These are phyloP conservation scores for Lepidochitona cinerea DNA, from an alignment of 2,888 invertebrate species.

Conservation along the genomic window DNA sequence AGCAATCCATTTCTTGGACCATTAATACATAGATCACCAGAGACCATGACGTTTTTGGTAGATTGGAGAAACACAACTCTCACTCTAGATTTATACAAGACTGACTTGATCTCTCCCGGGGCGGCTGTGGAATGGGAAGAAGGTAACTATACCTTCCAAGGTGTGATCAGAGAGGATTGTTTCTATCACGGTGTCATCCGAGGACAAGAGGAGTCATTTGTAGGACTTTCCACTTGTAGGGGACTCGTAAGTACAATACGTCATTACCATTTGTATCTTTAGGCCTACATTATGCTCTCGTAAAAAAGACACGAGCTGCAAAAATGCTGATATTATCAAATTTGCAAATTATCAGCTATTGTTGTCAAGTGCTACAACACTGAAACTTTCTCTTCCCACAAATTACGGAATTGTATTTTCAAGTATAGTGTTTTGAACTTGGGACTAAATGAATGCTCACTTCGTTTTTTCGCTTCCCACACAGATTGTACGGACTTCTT, in stretches of 20 bases:
- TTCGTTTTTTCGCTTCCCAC: too few relatives aligned
- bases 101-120: neutral
- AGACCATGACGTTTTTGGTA: neutral
- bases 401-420: too few relatives aligned
- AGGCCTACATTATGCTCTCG: too few relatives aligned
- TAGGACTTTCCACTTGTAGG: slow-evolving; percentile 74
- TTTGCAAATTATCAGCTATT: too few relatives aligned
- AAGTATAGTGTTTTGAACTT: too few relatives aligned
- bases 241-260: slow-evolving; percentile 69
- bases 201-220: slow-evolving; percentile 71
- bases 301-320: too few relatives aligned
- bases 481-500: too few relatives aligned
- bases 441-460: too few relatives aligned
- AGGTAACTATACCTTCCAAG: neutral
- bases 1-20: neutral
- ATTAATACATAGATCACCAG: neutral
- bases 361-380: too few relatives aligned
- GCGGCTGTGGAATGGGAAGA: neutral
- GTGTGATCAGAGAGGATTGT: slow-evolving; percentile 57
- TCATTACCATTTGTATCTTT: too few relatives aligned
- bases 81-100: neutral
- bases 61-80: neutral
- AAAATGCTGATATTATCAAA: too few relatives aligned
- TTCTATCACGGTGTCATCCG: slow-evolving; percentile 74
- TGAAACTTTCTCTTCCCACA: too few relatives aligned